Evolutionary conservation across 2,888 invertebrate species (phyloP), one percentile per base, ranked within the genome.

Genomic region (Drosophila quinaria): DNA sequence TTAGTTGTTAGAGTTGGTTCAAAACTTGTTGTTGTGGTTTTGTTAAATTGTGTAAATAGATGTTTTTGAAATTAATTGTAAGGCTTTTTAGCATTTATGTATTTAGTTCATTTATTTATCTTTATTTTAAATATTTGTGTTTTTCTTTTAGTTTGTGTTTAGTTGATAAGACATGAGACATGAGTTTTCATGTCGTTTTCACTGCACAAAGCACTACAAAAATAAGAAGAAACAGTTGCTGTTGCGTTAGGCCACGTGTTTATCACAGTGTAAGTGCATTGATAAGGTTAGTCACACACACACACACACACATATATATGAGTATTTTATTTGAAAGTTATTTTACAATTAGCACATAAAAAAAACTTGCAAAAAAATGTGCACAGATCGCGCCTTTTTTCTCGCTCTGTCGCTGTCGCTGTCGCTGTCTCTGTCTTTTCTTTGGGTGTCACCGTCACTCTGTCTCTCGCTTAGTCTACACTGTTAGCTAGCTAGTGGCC

Each of bases 221-320:
- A 29, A 56, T 61, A 47, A 39, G 59, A 44, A 59, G 9, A n/a
- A 22, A 2, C 3, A 25, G 44, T 5, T 59, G 42, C 3, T 49
- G 49, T 58, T 60, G 61, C 37, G 47, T 17, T 50, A 70, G 54
- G 74, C 64, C 74, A 68, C 67, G 74, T 60, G 60, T 51, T 74
- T 80, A 79, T 77, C 80, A 80, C 77, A 79, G 76, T 70, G 70
- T 35, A 25, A 59, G 49, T 70, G 60, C 63, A 70, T 74, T 76
- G 77, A 68, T 76, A 67, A 61, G 73, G 70, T 56, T 29, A 47
- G 39, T 44, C 37, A 59, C 47, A 33, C 55, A 50, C 39, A 58
- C 41, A 56, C 33, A 60, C 37, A 49, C 25, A 59, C 44, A 51
- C 50, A 31, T 17, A n/a, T 17, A 11, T 39, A 4, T 22, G 10